Evolutionary conservation across 2,113 vertebrate genomes (phyloP).

Genomic region (Notarius quadriscutis): DNA sequence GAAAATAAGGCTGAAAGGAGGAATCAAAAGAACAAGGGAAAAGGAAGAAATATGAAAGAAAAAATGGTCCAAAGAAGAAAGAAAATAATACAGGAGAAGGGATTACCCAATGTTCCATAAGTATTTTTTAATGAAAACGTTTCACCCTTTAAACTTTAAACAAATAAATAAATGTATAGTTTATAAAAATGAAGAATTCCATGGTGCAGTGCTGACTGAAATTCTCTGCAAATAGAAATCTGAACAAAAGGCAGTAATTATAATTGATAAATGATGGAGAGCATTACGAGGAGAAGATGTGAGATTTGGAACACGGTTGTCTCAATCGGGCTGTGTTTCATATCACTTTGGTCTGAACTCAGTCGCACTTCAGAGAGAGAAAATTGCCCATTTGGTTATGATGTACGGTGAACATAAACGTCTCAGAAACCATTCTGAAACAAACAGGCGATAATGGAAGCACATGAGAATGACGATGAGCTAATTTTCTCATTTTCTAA

Average conservation of each 20-base stretch:
- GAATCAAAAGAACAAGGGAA: neutral
- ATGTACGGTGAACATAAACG: neutral
- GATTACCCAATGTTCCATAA: neutral
- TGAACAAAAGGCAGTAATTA: slow-evolving; percentile 22
- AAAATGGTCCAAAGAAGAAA: neutral
- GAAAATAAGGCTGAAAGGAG: neutral
- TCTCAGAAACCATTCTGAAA: slow-evolving; percentile 10
- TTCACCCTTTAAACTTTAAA: neutral
- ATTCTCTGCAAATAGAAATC: neutral
- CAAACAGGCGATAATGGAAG: slow-evolving; percentile 23
- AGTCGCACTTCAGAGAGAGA: slow-evolving; percentile 9
- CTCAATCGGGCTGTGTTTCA: slow-evolving; percentile 2
- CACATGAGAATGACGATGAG: neutral
- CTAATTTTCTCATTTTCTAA: slow-evolving; percentile 2
- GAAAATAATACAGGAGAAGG: neutral
- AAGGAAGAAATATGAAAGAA: neutral
- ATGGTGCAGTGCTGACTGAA: neutral
- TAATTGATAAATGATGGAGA: slow-evolving; percentile 12
- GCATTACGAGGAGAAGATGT: neutral
- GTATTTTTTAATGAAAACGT: neutral
- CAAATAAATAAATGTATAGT: neutral
- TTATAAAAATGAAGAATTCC: neutral
- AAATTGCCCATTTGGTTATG: slow-evolving; percentile 19
- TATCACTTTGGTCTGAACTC: neutral
- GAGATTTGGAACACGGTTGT: slow-evolving; percentile 1